Evolutionary conservation across 1,140 invertebrate species (phyloP).

Genomic region (Atta texana): DNA sequence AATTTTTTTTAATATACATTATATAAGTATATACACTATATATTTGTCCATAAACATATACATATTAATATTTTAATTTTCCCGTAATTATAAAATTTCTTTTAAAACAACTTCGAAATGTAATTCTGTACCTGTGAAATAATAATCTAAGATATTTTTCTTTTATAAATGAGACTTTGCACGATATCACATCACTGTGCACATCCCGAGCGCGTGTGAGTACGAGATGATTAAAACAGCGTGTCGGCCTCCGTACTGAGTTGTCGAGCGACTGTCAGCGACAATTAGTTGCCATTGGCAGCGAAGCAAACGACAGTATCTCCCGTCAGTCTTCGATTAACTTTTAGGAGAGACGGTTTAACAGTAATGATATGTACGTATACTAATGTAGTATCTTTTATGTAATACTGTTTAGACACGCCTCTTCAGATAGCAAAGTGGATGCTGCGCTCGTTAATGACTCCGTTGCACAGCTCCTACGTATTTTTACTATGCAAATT

Average conservation of each 20-base stretch:
- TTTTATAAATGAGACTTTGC: slow-evolving; percentile 25
- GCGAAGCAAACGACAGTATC: slow-evolving; percentile 45
- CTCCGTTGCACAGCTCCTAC: neutral
- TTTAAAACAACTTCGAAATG: neutral
- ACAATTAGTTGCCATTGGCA: slow-evolving; percentile 59
- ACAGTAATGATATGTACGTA: slow-evolving; percentile 31
- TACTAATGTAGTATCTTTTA: neutral
- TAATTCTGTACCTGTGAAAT: slow-evolving; percentile 9
- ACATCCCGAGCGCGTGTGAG: neutral
- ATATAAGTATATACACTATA: neutral
- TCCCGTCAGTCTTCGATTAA: slow-evolving; percentile 57
- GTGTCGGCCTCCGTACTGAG: slow-evolving; percentile 51
- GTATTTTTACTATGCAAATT: neutral
- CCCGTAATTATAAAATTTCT: neutral
- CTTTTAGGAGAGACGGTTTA: slow-evolving; percentile 58
- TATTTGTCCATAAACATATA: neutral
- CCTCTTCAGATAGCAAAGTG: neutral
- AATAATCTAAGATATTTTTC: slow-evolving; percentile 19
- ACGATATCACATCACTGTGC: slow-evolving; percentile 44
- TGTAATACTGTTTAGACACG: neutral
- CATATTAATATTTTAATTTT: neutral
- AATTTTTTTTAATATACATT: no score
- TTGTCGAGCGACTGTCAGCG: slow-evolving; percentile 69
- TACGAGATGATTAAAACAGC: slow-evolving; percentile 46
- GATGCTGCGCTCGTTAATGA: slow-evolving; percentile 27